phyloP scores from a whole-genome alignment of 2,888 invertebrate species.

The Nasonovia ribisnigri region DNA sequence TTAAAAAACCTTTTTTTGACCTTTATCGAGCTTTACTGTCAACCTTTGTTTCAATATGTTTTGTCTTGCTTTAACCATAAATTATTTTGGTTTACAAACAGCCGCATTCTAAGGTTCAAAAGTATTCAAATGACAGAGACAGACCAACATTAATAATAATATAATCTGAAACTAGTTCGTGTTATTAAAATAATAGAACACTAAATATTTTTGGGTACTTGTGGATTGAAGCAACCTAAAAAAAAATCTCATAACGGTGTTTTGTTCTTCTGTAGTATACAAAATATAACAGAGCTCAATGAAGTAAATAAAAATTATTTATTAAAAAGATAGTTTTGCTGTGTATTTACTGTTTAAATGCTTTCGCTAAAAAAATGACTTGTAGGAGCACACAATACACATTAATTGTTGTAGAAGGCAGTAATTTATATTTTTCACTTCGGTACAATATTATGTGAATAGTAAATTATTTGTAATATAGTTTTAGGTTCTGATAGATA shows the following conservation, averaged over 20 bases:
- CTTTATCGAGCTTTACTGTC: slow-evolving; percentile 15
- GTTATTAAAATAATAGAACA: background rate
- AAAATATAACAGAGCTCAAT: background rate
- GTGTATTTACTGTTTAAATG: background rate
- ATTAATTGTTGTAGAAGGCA: background rate
- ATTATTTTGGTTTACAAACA: background rate
- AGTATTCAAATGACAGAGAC: background rate
- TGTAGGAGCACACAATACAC: background rate
- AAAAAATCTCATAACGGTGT: background rate
- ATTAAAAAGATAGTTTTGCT: background rate
- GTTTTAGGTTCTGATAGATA: background rate
- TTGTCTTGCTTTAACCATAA: background rate
- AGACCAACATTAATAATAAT: background rate
- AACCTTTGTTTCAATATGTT: slow-evolving; percentile 3
- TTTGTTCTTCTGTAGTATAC: background rate
- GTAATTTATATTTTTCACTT: background rate
- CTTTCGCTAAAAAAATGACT: background rate
- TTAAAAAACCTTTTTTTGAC: slow-evolving; percentile 15
- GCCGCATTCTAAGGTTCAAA: background rate
- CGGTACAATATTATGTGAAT: no score
- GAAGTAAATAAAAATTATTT: background rate
- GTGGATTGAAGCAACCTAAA: background rate
- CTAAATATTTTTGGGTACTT: background rate
- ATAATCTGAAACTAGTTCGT: background rate
- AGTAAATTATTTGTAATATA: background rate